These are phyloP conservation scores for Ennomos erosarius DNA, from an alignment of 2,888 invertebrate species.

Conservation along the genomic window DNA sequence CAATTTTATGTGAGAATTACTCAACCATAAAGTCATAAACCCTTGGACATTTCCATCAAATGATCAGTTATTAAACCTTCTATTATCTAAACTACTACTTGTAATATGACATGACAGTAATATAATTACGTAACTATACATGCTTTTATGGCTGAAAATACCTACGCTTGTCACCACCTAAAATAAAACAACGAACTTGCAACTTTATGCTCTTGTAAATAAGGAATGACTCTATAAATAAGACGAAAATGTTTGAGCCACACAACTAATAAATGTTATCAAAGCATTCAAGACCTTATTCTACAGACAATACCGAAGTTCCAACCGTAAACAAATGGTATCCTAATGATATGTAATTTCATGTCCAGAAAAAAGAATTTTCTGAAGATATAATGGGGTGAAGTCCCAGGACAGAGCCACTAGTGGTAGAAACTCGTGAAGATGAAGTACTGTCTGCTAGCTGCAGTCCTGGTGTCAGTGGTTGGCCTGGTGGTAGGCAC, in stretches of 20 bases:
- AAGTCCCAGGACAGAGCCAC: conserved; percentile 5
- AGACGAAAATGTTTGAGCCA: neutral
- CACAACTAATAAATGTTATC: neutral
- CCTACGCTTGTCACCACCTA: conserved; percentile 29
- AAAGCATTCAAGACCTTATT: conserved; percentile 16
- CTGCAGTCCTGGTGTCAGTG: conserved; percentile 45
- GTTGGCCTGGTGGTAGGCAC: conserved; percentile 54
- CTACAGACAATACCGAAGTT: conserved; percentile 1
- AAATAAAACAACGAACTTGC: conserved; percentile 12
- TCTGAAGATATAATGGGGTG: conserved; percentile 46
- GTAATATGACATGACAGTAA: conserved; percentile 30
- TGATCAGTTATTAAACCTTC: conserved; percentile 15
- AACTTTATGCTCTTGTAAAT: conserved; percentile 10
- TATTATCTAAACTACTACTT: conserved; percentile 29
- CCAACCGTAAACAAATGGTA: conserved; percentile 2
- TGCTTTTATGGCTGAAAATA: conserved; percentile 24
- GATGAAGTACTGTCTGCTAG: conserved; percentile 45
- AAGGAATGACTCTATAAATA: conserved; percentile 1
- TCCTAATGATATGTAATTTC: conserved; percentile 37
- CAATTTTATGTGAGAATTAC: too few relatives aligned
- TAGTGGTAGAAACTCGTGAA: conserved; percentile 37
- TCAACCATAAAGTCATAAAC: neutral
- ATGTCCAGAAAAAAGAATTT: conserved; percentile 42
- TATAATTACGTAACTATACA: conserved; percentile 21
- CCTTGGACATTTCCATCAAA: conserved; percentile 19